phyloP scores from a whole-genome alignment of 2,113 vertebrate species.

The Tichodroma muraria region DNA sequence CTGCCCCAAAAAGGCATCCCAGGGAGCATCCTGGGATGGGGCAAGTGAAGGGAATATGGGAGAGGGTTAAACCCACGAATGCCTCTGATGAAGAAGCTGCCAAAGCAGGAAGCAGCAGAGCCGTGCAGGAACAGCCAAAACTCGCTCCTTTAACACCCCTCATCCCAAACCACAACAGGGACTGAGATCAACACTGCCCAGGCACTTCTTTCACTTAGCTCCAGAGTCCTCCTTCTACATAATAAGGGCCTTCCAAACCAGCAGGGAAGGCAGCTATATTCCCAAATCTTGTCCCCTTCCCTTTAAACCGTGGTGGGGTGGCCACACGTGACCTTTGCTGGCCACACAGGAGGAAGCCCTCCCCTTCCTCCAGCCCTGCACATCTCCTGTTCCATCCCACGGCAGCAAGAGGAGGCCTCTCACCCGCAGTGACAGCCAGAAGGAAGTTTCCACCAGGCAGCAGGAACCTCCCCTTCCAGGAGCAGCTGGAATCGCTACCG shows the following conservation, averaged over 20 bases:
- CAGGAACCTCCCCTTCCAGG: background rate
- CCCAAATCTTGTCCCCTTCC: background rate
- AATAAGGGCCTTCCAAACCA: background rate
- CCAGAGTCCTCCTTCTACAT: background rate
- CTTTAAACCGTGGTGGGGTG: background rate
- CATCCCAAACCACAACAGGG: background rate
- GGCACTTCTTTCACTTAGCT: background rate
- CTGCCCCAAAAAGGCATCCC: background rate
- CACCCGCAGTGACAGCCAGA: background rate
- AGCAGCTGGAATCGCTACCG: background rate
- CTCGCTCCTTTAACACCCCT: rapidly evolving
- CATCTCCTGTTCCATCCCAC: background rate
- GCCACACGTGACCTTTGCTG: background rate
- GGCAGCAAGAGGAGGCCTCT: background rate
- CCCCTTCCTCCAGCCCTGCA: background rate
- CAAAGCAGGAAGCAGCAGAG: background rate
- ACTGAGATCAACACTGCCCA: rapidly evolving
- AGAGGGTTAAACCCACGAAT: background rate
- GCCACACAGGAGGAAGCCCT: background rate
- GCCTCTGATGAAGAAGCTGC: background rate
- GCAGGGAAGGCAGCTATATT: background rate
- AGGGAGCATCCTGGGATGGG: background rate
- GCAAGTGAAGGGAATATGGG: background rate
- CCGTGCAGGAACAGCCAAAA: background rate
- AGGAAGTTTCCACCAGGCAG: background rate